Evolutionary conservation across 2,797 vertebrate genomes (phyloP).

Genomic region (Merluccius polli): DNA sequence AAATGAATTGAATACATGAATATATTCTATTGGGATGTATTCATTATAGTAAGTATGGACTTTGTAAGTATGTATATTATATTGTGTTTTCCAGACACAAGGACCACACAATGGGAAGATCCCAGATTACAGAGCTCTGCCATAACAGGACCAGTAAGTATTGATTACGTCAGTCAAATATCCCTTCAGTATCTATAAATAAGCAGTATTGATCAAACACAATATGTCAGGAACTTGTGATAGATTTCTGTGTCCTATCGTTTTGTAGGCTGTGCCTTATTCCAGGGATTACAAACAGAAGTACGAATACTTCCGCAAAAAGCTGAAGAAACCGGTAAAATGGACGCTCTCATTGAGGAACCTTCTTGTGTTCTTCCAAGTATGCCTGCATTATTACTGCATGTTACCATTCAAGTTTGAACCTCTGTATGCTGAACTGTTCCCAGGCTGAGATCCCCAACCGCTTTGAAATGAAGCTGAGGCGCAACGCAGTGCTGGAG

Average conservation of each 20-base stretch:
- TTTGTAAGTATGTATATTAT: background rate
- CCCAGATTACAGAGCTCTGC: constrained; percentile 88
- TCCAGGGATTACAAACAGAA: constrained; percentile 98
- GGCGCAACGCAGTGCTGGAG: constrained; percentile 83
- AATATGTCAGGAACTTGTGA: background rate
- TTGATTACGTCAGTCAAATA: constrained; percentile 11
- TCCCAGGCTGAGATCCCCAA: constrained; percentile 89
- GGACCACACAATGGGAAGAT: constrained; percentile 96
- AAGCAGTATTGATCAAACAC: constrained; percentile 16
- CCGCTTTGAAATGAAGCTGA: constrained; percentile 93
- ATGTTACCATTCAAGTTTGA: too few species aligned
- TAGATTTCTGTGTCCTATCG: constrained; percentile 13
- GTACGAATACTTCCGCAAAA: constrained; percentile 97
- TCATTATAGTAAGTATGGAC: background rate
- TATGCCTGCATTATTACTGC: too few species aligned
- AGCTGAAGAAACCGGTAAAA: constrained; percentile 91
- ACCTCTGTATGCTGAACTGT: too few species aligned
- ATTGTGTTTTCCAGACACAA: constrained; percentile 77
- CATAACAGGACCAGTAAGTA: constrained; percentile 89
- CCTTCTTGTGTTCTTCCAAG: background rate
- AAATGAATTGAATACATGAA: constrained; percentile 4
- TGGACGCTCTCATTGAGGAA: background rate
- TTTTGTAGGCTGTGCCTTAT: constrained; percentile 91
- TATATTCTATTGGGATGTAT: background rate
- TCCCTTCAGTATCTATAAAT: background rate